Conservation (phyloP, 2,888 invertebrate genomes). For the Unio pictorum region DNA sequence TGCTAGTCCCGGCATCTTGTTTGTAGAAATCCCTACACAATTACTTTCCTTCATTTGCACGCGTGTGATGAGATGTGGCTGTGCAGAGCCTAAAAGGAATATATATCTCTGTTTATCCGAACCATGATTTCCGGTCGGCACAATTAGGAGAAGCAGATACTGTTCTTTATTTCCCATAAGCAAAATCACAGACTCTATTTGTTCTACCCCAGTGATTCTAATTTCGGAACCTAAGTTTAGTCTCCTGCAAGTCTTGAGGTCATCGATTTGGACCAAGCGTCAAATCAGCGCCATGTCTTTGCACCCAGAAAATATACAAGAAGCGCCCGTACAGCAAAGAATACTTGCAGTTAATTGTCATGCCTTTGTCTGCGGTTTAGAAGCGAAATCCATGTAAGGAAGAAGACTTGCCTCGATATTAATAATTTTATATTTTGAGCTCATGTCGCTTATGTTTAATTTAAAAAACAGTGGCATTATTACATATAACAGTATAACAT, state of each 20-base stretch:
- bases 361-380: no score
- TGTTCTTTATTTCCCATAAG: slow-evolving; percentile 38
- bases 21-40: slow-evolving; percentile 5
- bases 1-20: slow-evolving; percentile 2
- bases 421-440: no score
- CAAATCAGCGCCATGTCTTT: no score
- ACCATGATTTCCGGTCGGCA: slow-evolving; percentile 25
- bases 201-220: slow-evolving; percentile 27
- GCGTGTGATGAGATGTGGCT: slow-evolving; percentile 9
- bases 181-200: slow-evolving; percentile 35
- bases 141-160: slow-evolving; percentile 27
- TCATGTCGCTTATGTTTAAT: no score
- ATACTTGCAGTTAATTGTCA: no score
- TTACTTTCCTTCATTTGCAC: slow-evolving; percentile 7
- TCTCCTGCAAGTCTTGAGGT: slow-evolving; percentile 14
- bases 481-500: no score
- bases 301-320: no score
- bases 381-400: no score
- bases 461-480: no score
- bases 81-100: slow-evolving; percentile 3
- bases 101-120: slow-evolving; percentile 25
- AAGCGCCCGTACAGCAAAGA: no score
- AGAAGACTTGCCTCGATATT: no score
- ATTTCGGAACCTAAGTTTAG: slow-evolving; percentile 26
- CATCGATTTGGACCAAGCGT: slow-evolving; percentile 8